phyloP scores from a whole-genome alignment of 2,113 vertebrate genomes.

The Phalacrocorax brasilianus region DNA sequence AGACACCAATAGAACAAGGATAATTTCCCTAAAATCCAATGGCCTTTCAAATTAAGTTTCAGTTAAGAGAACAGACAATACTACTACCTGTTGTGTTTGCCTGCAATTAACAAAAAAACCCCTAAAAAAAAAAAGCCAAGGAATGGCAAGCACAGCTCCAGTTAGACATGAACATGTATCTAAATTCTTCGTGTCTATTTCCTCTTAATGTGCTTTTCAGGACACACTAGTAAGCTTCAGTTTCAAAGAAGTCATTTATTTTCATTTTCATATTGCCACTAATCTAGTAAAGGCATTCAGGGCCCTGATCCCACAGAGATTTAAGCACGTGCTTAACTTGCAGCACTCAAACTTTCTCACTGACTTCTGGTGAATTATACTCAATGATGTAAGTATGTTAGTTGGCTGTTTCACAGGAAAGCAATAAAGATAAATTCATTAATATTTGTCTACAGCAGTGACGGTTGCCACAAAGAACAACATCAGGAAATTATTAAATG shows the following conservation, averaged over 20 bases:
- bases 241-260: neutral
- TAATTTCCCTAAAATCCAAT: neutral
- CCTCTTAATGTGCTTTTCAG: neutral
- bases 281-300: neutral
- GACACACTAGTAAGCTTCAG: neutral
- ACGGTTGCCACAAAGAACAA: neutral
- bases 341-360: neutral
- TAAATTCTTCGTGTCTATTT: neutral
- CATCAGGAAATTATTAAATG: conserved; percentile 43
- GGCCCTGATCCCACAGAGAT: neutral
- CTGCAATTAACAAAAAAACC: neutral
- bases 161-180: neutral
- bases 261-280: neutral
- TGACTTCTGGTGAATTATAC: neutral
- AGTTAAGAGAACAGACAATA: neutral
- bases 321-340: neutral
- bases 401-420: neutral
- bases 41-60: neutral
- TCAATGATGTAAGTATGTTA: neutral
- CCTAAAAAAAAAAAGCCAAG: neutral
- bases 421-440: conserved; percentile 8
- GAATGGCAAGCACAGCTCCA: neutral
- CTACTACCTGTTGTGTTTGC: neutral
- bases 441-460: neutral
- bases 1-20: neutral